phyloP scores from a whole-genome alignment of 2,113 vertebrate species.

The Apodemus sylvaticus region DNA sequence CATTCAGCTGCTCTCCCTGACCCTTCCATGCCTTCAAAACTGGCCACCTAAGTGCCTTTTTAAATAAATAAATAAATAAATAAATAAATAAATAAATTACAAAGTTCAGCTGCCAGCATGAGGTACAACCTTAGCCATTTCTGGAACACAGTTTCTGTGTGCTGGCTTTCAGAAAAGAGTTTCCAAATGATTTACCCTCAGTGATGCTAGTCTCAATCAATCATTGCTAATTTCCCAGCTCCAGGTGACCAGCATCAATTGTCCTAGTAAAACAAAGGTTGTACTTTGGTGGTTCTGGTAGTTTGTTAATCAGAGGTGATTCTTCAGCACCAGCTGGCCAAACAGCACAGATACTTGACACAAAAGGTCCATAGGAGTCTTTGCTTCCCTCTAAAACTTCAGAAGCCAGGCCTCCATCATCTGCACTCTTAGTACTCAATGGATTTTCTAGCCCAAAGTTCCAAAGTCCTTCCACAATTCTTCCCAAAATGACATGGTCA shows the following conservation, averaged over 20 bases:
- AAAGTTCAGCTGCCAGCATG: background rate
- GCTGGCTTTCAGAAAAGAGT: background rate
- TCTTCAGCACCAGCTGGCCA: background rate
- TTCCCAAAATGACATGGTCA: background rate
- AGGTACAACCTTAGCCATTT: background rate
- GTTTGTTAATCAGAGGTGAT: background rate
- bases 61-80: too few relatives aligned
- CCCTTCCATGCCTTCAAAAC: background rate
- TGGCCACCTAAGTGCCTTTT: background rate
- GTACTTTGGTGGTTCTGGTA: background rate
- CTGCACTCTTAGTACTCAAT: background rate
- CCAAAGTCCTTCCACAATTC: background rate
- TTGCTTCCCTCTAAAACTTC: background rate
- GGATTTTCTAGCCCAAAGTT: background rate
- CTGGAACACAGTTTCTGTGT: background rate
- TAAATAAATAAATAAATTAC: background rate
- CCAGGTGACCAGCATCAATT: background rate
- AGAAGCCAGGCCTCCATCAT: background rate
- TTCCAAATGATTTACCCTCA: background rate
- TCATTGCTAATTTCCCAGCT: background rate
- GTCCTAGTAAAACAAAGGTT: background rate
- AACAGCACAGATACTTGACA: background rate
- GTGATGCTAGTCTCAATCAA: background rate
- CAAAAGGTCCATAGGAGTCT: background rate
- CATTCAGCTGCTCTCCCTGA: background rate